Percentiles rank a stretch among this genome's conserved stretches.
phyloP scores from a whole-genome alignment of 1,140 invertebrate genomes.

The Lepeophtheirus salmonis region DNA sequence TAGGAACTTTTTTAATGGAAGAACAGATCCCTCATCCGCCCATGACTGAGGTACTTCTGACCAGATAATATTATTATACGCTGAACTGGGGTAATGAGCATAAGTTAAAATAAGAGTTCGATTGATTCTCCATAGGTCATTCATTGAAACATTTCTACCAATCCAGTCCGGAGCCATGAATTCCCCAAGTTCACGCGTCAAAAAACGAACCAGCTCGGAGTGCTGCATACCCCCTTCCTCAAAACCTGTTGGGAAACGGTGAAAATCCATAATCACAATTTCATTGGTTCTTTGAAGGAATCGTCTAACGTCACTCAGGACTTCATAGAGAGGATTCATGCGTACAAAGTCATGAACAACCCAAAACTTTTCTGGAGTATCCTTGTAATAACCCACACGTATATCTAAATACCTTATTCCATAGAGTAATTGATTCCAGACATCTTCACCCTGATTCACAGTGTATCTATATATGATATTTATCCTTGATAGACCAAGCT shows the following conservation, averaged over 20 bases:
- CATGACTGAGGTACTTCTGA: constrained; percentile 22
- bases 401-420: constrained; percentile 27
- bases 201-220: constrained; percentile 34
- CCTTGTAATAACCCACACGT: constrained; percentile 23
- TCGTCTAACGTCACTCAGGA: constrained; percentile 23
- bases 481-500: constrained; percentile 2
- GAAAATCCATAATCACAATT: constrained; percentile 27
- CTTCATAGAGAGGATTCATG: constrained; percentile 23
- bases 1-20: constrained; percentile 21
- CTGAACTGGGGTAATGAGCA: constrained; percentile 17
- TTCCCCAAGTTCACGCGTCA: constrained; percentile 40
- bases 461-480: constrained; percentile 21
- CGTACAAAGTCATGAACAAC: constrained; percentile 25
- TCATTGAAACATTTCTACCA: constrained; percentile 31
- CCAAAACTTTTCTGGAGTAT: constrained; percentile 24
- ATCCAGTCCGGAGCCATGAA: constrained; percentile 29
- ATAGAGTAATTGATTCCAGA: constrained; percentile 26
- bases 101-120: constrained; percentile 21
- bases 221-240: constrained; percentile 23
- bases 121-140: constrained; percentile 34
- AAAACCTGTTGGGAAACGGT: constrained; percentile 26
- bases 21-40: constrained; percentile 22
- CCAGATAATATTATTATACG: constrained; percentile 20
- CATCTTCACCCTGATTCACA: constrained; percentile 25
- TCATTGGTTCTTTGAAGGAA: constrained; percentile 26